Evolutionary conservation across 1,140 invertebrate genomes (phyloP).

Genomic region (Telenomus remus): DNA sequence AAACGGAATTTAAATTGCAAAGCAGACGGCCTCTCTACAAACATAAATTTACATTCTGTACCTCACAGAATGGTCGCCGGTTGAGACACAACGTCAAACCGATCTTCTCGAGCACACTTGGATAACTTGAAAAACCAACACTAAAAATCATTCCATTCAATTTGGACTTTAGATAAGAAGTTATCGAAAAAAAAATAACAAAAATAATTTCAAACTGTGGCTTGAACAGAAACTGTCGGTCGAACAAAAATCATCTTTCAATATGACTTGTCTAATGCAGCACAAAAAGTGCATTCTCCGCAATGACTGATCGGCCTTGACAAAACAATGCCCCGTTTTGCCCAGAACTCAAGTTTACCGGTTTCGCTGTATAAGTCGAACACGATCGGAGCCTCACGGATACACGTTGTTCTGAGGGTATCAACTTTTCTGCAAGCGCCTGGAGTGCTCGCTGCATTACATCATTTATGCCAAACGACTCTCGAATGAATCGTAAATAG

Average conservation of each 20-base stretch:
- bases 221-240: too few relatives aligned
- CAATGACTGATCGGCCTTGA: conserved; percentile 26
- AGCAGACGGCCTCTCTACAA: conserved; percentile 10
- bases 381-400: conserved; percentile 13
- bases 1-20: conserved; percentile 34
- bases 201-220: too few relatives aligned
- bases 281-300: too few relatives aligned
- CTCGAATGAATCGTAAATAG: conserved; percentile 34
- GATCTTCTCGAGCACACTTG: background rate
- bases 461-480: conserved; percentile 8
- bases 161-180: too few relatives aligned
- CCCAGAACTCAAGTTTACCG: conserved; percentile 20
- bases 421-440: conserved; percentile 11
- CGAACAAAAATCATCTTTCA: too few relatives aligned
- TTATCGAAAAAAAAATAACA: too few relatives aligned
- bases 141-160: background rate
- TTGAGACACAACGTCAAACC: conserved; percentile 2
- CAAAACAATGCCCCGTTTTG: conserved; percentile 23
- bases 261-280: too few relatives aligned
- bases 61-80: conserved; percentile 9
- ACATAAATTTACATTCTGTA: conserved; percentile 18
- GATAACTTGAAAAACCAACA: background rate
- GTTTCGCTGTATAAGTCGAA: conserved; percentile 35
- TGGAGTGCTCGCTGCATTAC: conserved; percentile 17
- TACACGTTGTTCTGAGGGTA: conserved; percentile 10